These are phyloP conservation scores for Daubentonia madagascariensis DNA, from an alignment of 2,113 vertebrate genomes.

Conservation along the genomic window DNA sequence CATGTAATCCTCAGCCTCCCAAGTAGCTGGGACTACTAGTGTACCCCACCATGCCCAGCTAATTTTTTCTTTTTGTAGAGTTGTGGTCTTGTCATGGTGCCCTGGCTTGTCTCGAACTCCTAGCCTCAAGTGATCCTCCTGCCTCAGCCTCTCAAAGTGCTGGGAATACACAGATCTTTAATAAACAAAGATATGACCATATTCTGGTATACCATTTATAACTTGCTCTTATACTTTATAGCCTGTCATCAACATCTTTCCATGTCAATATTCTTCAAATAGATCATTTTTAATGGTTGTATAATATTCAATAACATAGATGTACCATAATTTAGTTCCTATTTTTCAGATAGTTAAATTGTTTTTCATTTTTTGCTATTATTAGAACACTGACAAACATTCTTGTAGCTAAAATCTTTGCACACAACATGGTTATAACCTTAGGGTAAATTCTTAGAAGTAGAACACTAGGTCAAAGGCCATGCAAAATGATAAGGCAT, in stretches of 20 bases:
- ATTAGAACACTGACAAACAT: background rate
- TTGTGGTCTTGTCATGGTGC: too few species aligned
- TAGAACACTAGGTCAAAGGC: background rate
- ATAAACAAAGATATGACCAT: slow-evolving; percentile 5
- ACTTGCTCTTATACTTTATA: slow-evolving; percentile 29
- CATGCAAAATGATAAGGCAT: slow-evolving; percentile 15
- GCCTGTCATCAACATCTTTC: background rate
- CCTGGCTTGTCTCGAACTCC: too few species aligned
- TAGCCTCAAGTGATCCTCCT: too few species aligned
- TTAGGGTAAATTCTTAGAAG: slow-evolving; percentile 34
- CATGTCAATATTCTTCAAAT: slow-evolving; percentile 14
- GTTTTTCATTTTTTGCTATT: slow-evolving; percentile 6
- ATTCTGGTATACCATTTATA: background rate
- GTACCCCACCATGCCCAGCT: too few species aligned
- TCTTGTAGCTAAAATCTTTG: slow-evolving; percentile 31
- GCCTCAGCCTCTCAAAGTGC: too few species aligned
- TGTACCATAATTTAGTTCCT: background rate
- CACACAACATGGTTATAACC: background rate
- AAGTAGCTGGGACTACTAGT: too few species aligned
- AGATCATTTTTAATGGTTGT: background rate
- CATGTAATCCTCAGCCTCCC: too few species aligned
- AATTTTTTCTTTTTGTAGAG: too few species aligned
- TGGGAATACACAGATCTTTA: background rate
- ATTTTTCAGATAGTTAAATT: slow-evolving; percentile 45
- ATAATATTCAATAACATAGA: background rate